These are phyloP conservation scores for Palythoa grandiflora DNA, from an alignment of 92 coral and sea anemone genomes.

Conservation along the genomic window DNA sequence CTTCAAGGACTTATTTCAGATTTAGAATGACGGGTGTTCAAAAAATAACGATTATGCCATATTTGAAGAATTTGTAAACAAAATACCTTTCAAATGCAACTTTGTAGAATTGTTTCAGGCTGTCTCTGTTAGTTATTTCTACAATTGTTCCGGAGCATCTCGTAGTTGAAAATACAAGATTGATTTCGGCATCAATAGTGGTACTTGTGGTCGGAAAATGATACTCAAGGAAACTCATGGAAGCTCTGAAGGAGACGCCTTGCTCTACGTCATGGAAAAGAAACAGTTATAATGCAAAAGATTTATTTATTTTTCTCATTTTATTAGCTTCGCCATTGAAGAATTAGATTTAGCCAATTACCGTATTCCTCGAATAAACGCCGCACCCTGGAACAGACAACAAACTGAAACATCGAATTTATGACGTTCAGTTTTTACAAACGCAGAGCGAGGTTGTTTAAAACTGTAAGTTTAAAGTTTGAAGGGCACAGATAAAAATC, in stretches of 20 bases:
- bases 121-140: slow-evolving; percentile 44
- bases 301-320: neutral
- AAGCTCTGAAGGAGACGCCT: slow-evolving; percentile 34
- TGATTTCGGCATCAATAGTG: slow-evolving; percentile 31
- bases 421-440: too few relatives aligned
- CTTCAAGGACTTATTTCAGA: neutral
- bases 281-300: neutral
- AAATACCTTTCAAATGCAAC: slow-evolving; percentile 25
- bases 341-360: too few relatives aligned
- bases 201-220: slow-evolving; percentile 14
- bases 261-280: neutral
- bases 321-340: too few relatives aligned
- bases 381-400: too few relatives aligned
- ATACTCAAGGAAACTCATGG: slow-evolving; percentile 36
- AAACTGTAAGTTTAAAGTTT: too few relatives aligned
- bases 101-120: slow-evolving; percentile 33
- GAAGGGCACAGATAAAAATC: too few relatives aligned
- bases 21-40: too few relatives aligned
- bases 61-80: neutral
- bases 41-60: neutral
- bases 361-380: too few relatives aligned
- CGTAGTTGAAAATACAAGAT: slow-evolving; percentile 18
- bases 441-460: too few relatives aligned
- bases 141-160: slow-evolving; percentile 24
- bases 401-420: too few relatives aligned